Evolutionary conservation across 2,888 invertebrate species (phyloP).

Genomic region (Habrosyne pyritoides): DNA sequence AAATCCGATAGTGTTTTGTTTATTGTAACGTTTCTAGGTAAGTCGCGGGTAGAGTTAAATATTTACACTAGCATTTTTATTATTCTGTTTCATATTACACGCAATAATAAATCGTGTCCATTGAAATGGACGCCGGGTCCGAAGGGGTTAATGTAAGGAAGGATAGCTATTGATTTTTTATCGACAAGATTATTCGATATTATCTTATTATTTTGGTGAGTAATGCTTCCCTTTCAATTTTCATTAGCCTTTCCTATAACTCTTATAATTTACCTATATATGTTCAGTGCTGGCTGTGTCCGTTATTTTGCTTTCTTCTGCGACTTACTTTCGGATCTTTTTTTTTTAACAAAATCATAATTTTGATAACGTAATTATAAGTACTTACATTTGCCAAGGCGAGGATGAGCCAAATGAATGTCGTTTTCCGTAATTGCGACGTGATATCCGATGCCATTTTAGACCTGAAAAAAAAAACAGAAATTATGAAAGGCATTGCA

Average conservation of each 20-base stretch:
- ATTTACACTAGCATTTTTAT: too few relatives aligned
- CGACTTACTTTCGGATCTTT: too few relatives aligned
- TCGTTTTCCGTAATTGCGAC: slow-evolving; percentile 70
- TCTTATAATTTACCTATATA: background rate
- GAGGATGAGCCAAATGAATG: slow-evolving; percentile 69
- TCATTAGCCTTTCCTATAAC: too few relatives aligned
- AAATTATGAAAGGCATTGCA: slow-evolving; percentile 8
- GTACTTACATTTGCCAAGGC: slow-evolving; percentile 74
- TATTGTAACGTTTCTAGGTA: too few relatives aligned
- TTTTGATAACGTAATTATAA: background rate
- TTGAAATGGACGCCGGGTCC: too few relatives aligned
- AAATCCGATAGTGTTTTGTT: too few relatives aligned
- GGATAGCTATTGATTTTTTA: background rate
- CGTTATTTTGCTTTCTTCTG: background rate
- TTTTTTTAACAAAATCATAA: background rate
- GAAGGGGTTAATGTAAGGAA: background rate
- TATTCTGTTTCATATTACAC: too few relatives aligned
- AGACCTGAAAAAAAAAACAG: slow-evolving; percentile 64
- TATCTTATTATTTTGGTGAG: too few relatives aligned
- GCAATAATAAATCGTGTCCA: too few relatives aligned
- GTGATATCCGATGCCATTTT: slow-evolving; percentile 75
- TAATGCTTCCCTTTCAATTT: too few relatives aligned
- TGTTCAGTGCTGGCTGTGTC: background rate
- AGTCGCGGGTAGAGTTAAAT: too few relatives aligned
- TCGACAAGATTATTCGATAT: too few relatives aligned